Evolutionary conservation across 2,797 vertebrate species (phyloP), one percentile per base, ranked within the genome.

Genomic region (Melanotaenia boesemani): DNA sequence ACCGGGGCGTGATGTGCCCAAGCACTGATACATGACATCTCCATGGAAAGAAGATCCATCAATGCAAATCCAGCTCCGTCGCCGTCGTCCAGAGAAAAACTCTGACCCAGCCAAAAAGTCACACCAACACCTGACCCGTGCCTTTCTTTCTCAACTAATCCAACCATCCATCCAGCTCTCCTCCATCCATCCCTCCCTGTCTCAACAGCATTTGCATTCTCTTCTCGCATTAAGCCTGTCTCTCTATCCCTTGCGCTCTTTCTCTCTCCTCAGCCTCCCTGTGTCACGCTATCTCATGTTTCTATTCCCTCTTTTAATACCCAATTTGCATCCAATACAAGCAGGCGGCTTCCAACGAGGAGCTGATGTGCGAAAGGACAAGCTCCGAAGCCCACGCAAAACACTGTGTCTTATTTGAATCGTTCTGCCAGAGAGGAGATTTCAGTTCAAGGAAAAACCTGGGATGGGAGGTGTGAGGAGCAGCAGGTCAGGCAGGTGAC

Each of bases 11-110:
- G 94, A 94, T 91, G 90, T 76, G 81, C 88, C 89, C 82, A 70
- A 81, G 88, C 91, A 89, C 82, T 89, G 91, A 94, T 90, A 93
- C 91, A 93, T 91, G 91, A 91, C 93, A 89, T 90, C 86, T 75
- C 79, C 87, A 93, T 92, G 92, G 93, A 94, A 94, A 95, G 91
- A 93, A 92, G 92, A 95, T 93, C 92, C 88, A 93, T 94, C 92
- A 91, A 95, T 94, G 95, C 94, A 94, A 95, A 95, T 95, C 79
- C 77, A 67, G 85, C 83, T 74, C 81, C 46, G 75, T 87, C 85
- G 82, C 85, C 75, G 57, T 87, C 89, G 69, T 84, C 80, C 72
- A 70, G 74, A 86, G 83, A 76, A 83, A 85, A 87, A 80, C 87
- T 81, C 80, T 78, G 69, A 88, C 81, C 84, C 86, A 69, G 80